phyloP scores from a whole-genome alignment of 2,888 invertebrate species.

The Lasioglossum leucozonium region DNA sequence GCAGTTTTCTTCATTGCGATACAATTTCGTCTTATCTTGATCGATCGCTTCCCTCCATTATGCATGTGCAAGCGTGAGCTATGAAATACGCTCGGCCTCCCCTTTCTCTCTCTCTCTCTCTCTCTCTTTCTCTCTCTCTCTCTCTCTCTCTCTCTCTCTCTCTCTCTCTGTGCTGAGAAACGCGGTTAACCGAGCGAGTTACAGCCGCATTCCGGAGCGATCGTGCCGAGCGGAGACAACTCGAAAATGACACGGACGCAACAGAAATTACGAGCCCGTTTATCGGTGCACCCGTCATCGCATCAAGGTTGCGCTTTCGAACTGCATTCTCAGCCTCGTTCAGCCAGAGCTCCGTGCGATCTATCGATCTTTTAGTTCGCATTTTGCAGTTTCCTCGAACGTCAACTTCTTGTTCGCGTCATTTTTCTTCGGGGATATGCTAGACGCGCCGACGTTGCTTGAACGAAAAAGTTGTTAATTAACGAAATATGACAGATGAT shows the following conservation, averaged over 20 bases:
- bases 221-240: constrained; percentile 1
- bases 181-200: constrained; percentile 44
- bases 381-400: neutral
- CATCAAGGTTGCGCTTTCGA: neutral
- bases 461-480: neutral
- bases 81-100: constrained; percentile 21
- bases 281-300: neutral
- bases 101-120: constrained; percentile 12
- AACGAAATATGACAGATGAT: constrained; percentile 6
- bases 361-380: neutral
- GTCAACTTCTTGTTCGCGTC: neutral
- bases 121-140: neutral
- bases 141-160: constrained; percentile 11
- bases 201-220: constrained; percentile 38
- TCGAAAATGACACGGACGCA: constrained; percentile 10
- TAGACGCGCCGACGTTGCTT: neutral
- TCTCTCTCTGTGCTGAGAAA: constrained; percentile 25
- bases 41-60: constrained; percentile 56
- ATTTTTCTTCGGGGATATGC: neutral
- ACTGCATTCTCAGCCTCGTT: neutral
- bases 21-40: constrained; percentile 59
- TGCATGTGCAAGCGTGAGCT: constrained; percentile 45
- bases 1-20: constrained; percentile 51
- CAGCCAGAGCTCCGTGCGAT: neutral
- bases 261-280: constrained; percentile 13